Percentiles rank a stretch among this genome's conserved stretches.
Evolutionary conservation across 2,888 invertebrate genomes (phyloP).

Genomic region (Mallateleia sp.): DNA sequence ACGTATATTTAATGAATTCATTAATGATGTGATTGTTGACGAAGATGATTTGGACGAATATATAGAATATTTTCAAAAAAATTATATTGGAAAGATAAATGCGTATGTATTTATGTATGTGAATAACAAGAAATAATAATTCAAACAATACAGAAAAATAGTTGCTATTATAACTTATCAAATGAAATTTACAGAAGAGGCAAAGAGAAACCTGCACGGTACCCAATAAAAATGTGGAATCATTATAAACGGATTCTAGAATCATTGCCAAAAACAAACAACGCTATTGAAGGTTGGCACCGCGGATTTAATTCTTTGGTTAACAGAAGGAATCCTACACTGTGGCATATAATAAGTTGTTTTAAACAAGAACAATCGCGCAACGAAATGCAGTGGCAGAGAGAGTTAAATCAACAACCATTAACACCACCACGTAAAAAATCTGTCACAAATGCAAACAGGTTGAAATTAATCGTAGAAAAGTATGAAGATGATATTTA

Average conservation of each 20-base stretch:
- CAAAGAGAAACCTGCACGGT: neutral
- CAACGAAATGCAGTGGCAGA: neutral
- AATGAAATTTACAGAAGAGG: slow-evolving; percentile 10
- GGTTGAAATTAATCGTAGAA: no score
- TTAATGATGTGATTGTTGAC: neutral
- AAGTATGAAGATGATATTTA: no score
- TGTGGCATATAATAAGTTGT: neutral
- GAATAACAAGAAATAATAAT: no score
- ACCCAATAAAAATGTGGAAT: slow-evolving; percentile 3
- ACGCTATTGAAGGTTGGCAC: slow-evolving; percentile 8
- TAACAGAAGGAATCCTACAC: slow-evolving; percentile 13
- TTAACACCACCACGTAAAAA: no score
- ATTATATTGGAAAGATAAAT: slow-evolving; percentile 10
- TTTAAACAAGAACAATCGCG: slow-evolving; percentile 11
- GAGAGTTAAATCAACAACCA: neutral
- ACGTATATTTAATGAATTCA: no score
- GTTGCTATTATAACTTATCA: no score
- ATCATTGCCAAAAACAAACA: neutral
- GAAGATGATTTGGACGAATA: slow-evolving; percentile 1
- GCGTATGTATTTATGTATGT: slow-evolving; percentile 10
- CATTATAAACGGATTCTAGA: neutral
- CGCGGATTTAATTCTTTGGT: slow-evolving; percentile 5
- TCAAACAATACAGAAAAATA: no score
- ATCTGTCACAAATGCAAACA: no score
- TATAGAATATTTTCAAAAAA: slow-evolving; percentile 7